Base-by-base conservation (phyloP, 2,113 vertebrate genomes). In the Elaphurus davidianus region DNA sequence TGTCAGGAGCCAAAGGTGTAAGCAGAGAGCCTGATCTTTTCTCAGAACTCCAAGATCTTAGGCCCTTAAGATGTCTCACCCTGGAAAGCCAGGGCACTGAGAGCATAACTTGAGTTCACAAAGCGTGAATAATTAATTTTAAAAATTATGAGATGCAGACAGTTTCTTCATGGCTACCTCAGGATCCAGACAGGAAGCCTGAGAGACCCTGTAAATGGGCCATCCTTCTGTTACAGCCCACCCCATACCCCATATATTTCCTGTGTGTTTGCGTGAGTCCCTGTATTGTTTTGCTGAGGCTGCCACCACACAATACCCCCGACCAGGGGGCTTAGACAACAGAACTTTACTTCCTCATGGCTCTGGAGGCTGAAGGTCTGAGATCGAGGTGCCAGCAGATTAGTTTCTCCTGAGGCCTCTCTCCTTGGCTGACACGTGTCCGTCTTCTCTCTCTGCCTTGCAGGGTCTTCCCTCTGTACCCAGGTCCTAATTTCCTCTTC, bases 161-260 rank as follows among this genome's bases (percentile, higher is more conserved):
- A 36, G 40, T 81, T 28, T 89, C 59, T 91, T 55, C 78, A 6
- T 5, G 47, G 40, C 36, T 54, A 5, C 52, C 45, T 79, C 21
- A 33, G 33, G 6, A 47, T 76, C 81, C 59, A 45, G 85, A 54
- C 12, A 25, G 86, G 25, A 33, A 50, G 59, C n/a, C 54, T 4
- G 30, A 87, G 76, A 43, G 81, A 4, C 8, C 36, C 60, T 7
- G 0, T 21, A 2, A 1, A 5, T 6, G 10, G 8, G 23, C 28
- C 50, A 11, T 50, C 62, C 79, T 55, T 60, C 59, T 19, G 2
- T 17, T 1, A 6, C 36, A 40, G 64, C 57, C 30, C 36, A 11
- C 17, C 27, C 17, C 67, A 12, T 14, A 0, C 7, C 33, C 3
- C 67, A 1, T 3, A 1, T 12, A 1, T 17, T 78, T 52, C 52